Conservation (phyloP, 2,113 vertebrate genomes). For the Anguilla rostrata region DNA sequence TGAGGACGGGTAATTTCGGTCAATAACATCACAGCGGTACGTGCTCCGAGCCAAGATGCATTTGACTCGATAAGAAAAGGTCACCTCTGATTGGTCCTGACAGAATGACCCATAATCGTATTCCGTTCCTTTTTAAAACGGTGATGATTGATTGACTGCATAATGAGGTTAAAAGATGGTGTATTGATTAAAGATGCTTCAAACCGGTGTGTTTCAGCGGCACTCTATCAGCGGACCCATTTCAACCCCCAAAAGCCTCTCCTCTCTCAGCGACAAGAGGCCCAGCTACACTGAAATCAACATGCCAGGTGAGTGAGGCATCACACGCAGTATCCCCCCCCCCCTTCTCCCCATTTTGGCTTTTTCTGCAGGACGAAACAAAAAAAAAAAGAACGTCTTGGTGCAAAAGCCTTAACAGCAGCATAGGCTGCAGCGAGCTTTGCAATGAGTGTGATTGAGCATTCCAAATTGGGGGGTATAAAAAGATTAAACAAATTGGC, state of each 20-base stretch:
- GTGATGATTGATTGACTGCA: neutral
- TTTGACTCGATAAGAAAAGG: neutral
- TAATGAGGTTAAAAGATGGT: neutral
- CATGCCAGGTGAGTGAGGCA: constrained; percentile 76
- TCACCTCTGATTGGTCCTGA: neutral
- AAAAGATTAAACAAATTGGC: too few species aligned
- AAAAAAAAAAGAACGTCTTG: too few species aligned
- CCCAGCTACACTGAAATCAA: constrained; percentile 88
- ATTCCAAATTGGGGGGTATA: too few species aligned
- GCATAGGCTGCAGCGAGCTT: neutral
- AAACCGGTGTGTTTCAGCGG: constrained; percentile 74
- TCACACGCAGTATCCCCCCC: too few species aligned
- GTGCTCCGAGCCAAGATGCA: neutral
- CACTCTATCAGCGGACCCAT: constrained; percentile 87
- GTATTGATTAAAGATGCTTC: neutral
- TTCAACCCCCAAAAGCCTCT: constrained; percentile 80
- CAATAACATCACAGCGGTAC: neutral
- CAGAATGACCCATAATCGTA: neutral
- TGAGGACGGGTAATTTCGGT: neutral
- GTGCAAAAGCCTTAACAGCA: neutral
- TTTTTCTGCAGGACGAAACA: neutral
- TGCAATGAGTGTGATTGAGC: too few species aligned
- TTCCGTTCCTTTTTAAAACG: neutral
- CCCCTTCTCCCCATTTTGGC: neutral
- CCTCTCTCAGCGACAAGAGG: constrained; percentile 85